Evolutionary conservation across 2,113 vertebrate species (phyloP).

Genomic region (Theristicus caerulescens): DNA sequence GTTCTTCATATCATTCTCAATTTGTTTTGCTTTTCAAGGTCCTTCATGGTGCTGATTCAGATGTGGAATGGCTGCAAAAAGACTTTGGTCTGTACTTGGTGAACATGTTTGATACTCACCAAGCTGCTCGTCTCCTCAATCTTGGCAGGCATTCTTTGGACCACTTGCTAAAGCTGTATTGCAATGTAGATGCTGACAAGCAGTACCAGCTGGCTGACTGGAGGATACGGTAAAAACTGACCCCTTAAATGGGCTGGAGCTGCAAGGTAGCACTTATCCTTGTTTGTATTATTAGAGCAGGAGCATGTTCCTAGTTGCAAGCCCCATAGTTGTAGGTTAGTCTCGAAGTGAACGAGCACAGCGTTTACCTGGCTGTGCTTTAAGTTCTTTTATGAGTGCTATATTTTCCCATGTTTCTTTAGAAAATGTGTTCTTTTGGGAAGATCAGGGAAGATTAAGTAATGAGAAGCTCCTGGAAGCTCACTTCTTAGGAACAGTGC

Average conservation of each 20-base stretch:
- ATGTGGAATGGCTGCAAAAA: conserved; percentile 96
- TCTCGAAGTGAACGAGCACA: background rate
- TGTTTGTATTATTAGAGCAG: background rate
- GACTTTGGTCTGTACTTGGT: conserved; percentile 95
- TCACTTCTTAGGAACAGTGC: background rate
- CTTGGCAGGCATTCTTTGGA: conserved; percentile 91
- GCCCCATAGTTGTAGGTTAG: background rate
- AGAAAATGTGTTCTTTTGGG: background rate
- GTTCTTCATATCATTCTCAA: background rate
- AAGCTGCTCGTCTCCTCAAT: conserved; percentile 89
- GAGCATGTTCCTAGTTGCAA: background rate
- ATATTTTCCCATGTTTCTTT: background rate
- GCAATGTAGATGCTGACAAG: conserved; percentile 86
- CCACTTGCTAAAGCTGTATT: conserved; percentile 88
- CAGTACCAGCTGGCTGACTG: conserved; percentile 96
- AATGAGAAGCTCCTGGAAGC: background rate
- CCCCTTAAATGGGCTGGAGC: background rate
- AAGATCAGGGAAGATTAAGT: background rate
- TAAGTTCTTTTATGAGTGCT: background rate
- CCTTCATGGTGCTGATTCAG: conserved; percentile 94
- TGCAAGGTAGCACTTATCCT: background rate
- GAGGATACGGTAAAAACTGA: conserved; percentile 88
- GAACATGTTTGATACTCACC: conserved; percentile 96
- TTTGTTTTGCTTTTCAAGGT: conserved; percentile 74
- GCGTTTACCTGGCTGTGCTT: background rate